phyloP scores from a whole-genome alignment of 64 coral and sea anemone species.

The Anthopleura sola region DNA sequence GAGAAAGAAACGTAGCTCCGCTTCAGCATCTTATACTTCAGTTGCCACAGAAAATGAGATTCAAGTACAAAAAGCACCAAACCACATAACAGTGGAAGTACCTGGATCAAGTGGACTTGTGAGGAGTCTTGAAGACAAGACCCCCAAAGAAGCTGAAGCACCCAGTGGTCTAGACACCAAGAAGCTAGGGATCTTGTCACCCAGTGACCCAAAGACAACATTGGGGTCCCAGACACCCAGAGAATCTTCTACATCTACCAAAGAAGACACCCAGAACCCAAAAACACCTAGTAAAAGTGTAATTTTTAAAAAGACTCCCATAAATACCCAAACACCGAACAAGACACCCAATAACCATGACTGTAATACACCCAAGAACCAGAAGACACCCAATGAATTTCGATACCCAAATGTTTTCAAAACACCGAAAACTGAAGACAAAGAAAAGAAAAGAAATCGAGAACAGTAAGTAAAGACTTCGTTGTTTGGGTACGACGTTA shows the following conservation, averaged over 20 bases:
- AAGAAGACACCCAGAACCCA: background rate
- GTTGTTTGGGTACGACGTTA: background rate
- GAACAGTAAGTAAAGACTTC: background rate
- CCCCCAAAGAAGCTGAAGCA: background rate
- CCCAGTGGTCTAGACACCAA: background rate
- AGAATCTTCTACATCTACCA: background rate
- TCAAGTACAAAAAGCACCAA: background rate
- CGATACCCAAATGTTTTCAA: background rate
- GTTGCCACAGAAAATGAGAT: background rate
- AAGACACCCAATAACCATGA: background rate
- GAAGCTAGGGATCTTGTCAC: background rate
- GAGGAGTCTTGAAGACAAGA: background rate
- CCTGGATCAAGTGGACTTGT: background rate
- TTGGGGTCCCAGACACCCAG: background rate
- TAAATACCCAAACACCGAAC: background rate
- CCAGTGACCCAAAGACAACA: background rate
- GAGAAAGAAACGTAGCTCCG: background rate
- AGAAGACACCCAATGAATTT: background rate
- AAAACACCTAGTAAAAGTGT: background rate
- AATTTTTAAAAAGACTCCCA: background rate
- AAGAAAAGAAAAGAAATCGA: background rate
- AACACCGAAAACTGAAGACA: background rate
- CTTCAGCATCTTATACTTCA: background rate
- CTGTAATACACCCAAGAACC: background rate
- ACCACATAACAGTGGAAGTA: background rate